Conservation (phyloP, 2,113 vertebrate genomes). For the Hippoglossus stenolepis region DNA sequence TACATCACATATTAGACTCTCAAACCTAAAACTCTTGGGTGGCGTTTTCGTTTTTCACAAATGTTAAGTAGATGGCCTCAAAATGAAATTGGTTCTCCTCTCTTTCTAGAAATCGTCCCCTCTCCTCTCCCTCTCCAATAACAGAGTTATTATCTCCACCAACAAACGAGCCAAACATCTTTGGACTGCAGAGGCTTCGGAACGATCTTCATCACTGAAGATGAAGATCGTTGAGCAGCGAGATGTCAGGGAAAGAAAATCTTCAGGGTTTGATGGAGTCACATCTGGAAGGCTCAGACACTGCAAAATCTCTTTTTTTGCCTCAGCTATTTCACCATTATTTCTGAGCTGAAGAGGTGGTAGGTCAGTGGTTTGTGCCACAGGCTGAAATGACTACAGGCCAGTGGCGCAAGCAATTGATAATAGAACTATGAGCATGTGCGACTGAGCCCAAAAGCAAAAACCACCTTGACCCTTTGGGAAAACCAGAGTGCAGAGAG, state of each 20-base stretch:
- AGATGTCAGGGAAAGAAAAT: background rate
- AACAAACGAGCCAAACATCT: too few species aligned
- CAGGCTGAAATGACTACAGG: background rate
- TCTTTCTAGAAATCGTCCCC: background rate
- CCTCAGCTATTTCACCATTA: background rate
- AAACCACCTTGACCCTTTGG: background rate
- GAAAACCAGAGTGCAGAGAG: background rate
- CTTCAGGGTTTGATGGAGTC: background rate
- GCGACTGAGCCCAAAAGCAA: background rate
- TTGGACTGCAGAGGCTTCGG: background rate
- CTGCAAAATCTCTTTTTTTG: background rate
- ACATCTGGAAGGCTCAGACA: slow-evolving; percentile 1
- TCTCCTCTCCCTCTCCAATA: background rate
- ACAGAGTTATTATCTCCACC: background rate
- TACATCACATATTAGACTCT: slow-evolving; percentile 20
- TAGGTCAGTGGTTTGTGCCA: background rate
- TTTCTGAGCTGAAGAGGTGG: background rate
- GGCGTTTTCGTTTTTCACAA: slow-evolving; percentile 2
- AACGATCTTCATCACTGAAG: background rate
- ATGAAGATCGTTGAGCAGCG: background rate
- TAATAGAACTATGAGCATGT: background rate
- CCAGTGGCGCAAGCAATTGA: background rate
- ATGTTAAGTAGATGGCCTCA: background rate
- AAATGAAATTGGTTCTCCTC: slow-evolving; percentile 2
- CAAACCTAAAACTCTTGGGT: background rate